Evolutionary conservation across 2,797 vertebrate genomes (phyloP), one percentile per base, ranked within the genome.

Genomic region (Sebastes glaucus): DNA sequence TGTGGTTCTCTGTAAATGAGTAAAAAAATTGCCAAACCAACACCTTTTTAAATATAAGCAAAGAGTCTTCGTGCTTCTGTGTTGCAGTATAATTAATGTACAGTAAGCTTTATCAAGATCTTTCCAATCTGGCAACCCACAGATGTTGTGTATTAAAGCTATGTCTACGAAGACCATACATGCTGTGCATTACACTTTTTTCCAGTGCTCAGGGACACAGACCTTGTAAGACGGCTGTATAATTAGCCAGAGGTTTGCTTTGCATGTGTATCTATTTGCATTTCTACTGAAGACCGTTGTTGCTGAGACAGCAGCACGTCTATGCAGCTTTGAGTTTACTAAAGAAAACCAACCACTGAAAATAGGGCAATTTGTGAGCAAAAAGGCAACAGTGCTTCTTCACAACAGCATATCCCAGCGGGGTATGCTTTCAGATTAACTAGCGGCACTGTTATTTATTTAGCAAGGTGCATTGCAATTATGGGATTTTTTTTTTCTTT

Each of bases 341-440:
- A 92, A 94, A 90, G 88, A 90, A 92, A 91, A 90, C 82, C 89
- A 92, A 81, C 77, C 76, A 80, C 86, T 90, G 93, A 93, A 96
- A 95, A 95, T 94, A 95, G 95, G 92, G 92, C 94, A 96, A 95
- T 96, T 96, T 96, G 94, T 95, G 95, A 96, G 95, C 95, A 95
- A 95, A 96, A 94, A 94, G 93, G 89, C 89, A 94, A 88, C 92
- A 72, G 89, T 83, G 88, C 83, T 86, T 85, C 87, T 90, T 74
- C 91, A 84, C 89, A 87, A 88, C 81, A 89, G 73, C 74, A 60
- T 86, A 88, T 93, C 91, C 93, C 94, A 83, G 82, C 7, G 82
- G 92, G 92, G 84, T 89, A 68, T 86, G 84, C 78, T 71, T 93
- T 89, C 88, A 91, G 55, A 91, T 90, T 74, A 92, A 92, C 83